These are phyloP conservation scores for Excalfactoria chinensis DNA, from an alignment of 2,113 vertebrate genomes.

Conservation along the genomic window DNA sequence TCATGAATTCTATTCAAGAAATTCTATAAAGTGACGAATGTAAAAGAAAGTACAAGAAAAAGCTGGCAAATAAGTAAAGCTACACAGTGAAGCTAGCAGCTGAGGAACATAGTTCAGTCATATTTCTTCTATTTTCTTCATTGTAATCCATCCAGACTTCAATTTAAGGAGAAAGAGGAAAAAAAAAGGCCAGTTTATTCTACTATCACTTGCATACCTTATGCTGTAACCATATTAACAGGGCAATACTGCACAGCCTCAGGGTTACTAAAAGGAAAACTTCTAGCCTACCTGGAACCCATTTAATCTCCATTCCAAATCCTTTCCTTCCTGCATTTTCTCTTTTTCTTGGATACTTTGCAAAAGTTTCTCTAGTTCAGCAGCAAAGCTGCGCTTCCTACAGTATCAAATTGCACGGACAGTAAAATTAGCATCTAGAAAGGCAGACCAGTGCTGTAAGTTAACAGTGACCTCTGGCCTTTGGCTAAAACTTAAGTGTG, in stretches of 20 bases:
- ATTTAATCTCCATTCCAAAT: conserved; percentile 97
- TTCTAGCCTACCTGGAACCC: conserved; percentile 89
- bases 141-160: neutral
- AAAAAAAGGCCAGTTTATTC: neutral
- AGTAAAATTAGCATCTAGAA: neutral
- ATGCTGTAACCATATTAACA: neutral
- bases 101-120: neutral
- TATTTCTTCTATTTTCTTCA: neutral
- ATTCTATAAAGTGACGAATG: neutral
- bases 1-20: neutral
- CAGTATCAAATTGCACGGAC: neutral
- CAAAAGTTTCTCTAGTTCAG: conserved; percentile 72
- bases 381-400: neutral
- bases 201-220: neutral
- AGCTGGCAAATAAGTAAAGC: neutral
- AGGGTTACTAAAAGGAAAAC: neutral
- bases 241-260: neutral
- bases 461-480: neutral
- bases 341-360: conserved; percentile 88
- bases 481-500: neutral
- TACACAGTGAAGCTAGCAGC: neutral
- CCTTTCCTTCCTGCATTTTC: conserved; percentile 84
- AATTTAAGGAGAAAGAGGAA: neutral
- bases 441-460: rapidly evolving
- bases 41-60: neutral